These are phyloP conservation scores for Ceratina calcarata DNA, from an alignment of 1,140 invertebrate species.

Conservation along the genomic window DNA sequence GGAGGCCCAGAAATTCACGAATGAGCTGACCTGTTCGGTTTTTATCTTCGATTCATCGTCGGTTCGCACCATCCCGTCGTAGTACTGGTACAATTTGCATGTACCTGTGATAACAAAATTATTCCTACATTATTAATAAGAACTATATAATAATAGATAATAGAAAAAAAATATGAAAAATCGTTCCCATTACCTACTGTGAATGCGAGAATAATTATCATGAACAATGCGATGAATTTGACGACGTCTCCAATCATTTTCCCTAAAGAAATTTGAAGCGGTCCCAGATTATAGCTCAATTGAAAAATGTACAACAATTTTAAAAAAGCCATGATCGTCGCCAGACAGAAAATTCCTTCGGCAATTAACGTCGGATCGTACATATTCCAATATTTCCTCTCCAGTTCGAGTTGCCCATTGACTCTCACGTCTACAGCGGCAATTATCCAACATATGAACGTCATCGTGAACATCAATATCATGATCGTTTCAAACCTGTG, in stretches of 20 bases:
- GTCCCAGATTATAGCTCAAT: conserved; percentile 82
- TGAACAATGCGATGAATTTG: conserved; percentile 81
- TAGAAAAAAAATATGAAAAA: neutral
- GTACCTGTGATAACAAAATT: conserved; percentile 59
- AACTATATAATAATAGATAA: neutral
- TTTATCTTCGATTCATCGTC: conserved; percentile 78
- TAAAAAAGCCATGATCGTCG: conserved; percentile 86
- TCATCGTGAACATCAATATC: conserved; percentile 77
- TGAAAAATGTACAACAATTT: conserved; percentile 82
- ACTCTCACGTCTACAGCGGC: conserved; percentile 76
- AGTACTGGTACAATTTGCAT: conserved; percentile 81
- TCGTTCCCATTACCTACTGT: conserved; percentile 70
- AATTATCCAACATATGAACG: conserved; percentile 80
- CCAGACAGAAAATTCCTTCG: conserved; percentile 87
- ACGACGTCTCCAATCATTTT: conserved; percentile 83
- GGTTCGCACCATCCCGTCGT: conserved; percentile 82
- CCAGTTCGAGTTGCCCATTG: conserved; percentile 77
- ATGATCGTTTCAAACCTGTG: conserved; percentile 76
- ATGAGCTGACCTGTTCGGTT: conserved; percentile 79
- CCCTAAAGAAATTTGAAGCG: conserved; percentile 82
- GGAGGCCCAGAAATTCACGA: conserved; percentile 82
- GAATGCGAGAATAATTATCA: conserved; percentile 81
- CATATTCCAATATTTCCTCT: conserved; percentile 86
- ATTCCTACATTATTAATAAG: too few relatives aligned
- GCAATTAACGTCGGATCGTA: conserved; percentile 86